Base-by-base conservation (phyloP, 2,797 vertebrate species). In the Etheostoma perlongum region DNA sequence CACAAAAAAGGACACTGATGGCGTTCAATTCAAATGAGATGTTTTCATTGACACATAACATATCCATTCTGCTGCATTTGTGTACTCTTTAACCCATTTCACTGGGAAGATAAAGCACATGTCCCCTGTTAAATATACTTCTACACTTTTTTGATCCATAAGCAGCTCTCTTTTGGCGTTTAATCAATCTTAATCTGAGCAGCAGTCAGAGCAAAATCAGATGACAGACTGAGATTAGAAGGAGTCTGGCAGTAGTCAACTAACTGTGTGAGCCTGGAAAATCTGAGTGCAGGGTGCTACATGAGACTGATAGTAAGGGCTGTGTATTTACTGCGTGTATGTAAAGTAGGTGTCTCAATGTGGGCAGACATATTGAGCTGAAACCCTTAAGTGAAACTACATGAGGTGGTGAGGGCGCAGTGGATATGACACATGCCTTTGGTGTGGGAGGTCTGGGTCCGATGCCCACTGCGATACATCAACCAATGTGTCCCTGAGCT, bases 211-310 rank as follows among this genome's bases (percentile, higher is more conserved):
- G 72, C 48, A 67, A 48, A 74, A 16, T 73, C 67, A 81, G 79
- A 81, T 74, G 72, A 89, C 88, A 90, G 64, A 46, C 58, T 80
- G 68, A 75, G 90, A 92, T 91, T 89, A 90, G 54, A 60, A 74
- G 47, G n/a, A 81, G 57, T 57, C 44, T 73, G 77, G 64, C 70
- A 82, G 33, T 13, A 4, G 46, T 55, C n/a, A 63, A 61, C 40
- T 46, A 71, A 78, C 40, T 65, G 46, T 60, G 14, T 49, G n/a
- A 30, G 65, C 11, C 8, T 79, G 76, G 75, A 82, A 79, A 71
- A n/a, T 74, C 46, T 63, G 74, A 74, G 55, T 36, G 44, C 59
- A 78, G 52, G 1, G 5, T 55, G 53, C 23, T 6, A n/a, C 19
- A 23, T 54, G 21, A 23, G 11, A 48, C 46, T 71, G 61, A 44